Percentiles rank a stretch among this genome's conserved stretches.
phyloP scores from a whole-genome alignment of 2,888 invertebrate species.

The Sinelater perroti region DNA sequence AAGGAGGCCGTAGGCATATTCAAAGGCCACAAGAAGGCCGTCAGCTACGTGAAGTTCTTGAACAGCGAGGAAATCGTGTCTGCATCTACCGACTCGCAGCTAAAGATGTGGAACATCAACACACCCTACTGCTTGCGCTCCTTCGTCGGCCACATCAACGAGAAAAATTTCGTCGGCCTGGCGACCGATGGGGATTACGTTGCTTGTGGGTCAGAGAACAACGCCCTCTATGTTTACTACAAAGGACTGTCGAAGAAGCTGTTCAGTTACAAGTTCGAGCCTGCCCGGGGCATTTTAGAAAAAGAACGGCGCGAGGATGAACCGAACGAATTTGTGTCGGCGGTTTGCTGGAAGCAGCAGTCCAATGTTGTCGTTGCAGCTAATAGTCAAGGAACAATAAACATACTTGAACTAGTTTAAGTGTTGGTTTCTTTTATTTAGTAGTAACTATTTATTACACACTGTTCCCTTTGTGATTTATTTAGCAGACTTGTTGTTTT shows the following conservation, averaged over 20 bases:
- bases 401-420: constrained; percentile 81
- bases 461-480: not conserved
- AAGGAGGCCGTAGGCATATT: constrained; percentile 83
- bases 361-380: constrained; percentile 89
- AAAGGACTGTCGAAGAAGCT: constrained; percentile 87
- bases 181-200: constrained; percentile 93
- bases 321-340: constrained; percentile 92
- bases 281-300: constrained; percentile 78
- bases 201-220: constrained; percentile 95
- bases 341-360: constrained; percentile 91
- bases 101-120: constrained; percentile 91
- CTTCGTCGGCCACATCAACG: constrained; percentile 91
- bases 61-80: constrained; percentile 87
- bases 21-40: constrained; percentile 91
- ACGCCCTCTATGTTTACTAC: constrained; percentile 91
- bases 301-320: constrained; percentile 84
- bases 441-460: not conserved
- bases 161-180: constrained; percentile 95
- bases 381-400: constrained; percentile 93
- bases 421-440: not conserved
- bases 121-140: constrained; percentile 80
- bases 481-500: not conserved
- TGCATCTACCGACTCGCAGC: constrained; percentile 89
- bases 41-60: constrained; percentile 92
- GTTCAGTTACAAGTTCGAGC: constrained; percentile 87